Evolutionary conservation across 2,888 invertebrate species (phyloP).

Genomic region (Dasypolia templi): DNA sequence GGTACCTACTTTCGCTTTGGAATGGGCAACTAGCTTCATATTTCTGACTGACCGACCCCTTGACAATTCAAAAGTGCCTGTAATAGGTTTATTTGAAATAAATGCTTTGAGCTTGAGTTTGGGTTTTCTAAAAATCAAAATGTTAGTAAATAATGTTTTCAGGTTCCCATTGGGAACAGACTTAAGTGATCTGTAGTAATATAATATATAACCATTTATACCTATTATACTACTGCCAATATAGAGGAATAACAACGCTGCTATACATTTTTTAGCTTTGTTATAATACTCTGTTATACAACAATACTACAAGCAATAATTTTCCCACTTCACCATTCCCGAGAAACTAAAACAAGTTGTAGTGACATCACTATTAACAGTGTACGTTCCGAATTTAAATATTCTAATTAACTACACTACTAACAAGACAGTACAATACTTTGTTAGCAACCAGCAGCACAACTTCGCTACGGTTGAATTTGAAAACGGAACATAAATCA

Average conservation of each 20-base stretch:
- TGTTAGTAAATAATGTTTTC: too few relatives aligned
- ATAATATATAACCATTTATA: not conserved
- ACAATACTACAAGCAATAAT: not conserved
- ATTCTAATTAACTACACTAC: conserved; percentile 49
- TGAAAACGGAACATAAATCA: conserved; percentile 56
- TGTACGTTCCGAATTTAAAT: conserved; percentile 48
- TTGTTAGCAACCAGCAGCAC: conserved; percentile 35
- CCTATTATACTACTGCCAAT: not conserved
- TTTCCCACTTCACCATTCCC: not conserved
- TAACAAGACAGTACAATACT: conserved; percentile 30
- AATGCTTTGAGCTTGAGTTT: too few relatives aligned
- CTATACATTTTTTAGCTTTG: not conserved
- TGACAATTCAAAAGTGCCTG: too few relatives aligned
- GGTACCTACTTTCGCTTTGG: too few relatives aligned
- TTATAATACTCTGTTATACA: not conserved
- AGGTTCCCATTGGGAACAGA: not conserved
- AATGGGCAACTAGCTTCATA: too few relatives aligned
- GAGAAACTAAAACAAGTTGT: conserved; percentile 8
- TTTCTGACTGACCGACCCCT: too few relatives aligned
- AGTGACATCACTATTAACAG: conserved; percentile 17
- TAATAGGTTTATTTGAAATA: too few relatives aligned
- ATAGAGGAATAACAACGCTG: not conserved
- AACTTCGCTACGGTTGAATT: conserved; percentile 49
- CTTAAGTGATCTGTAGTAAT: not conserved
- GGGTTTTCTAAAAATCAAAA: not conserved